Percentiles rank a stretch among this genome's conserved stretches.
These are phyloP conservation scores for Amitus sp. DNA, from an alignment of 2,888 invertebrate species.

Conservation along the genomic window DNA sequence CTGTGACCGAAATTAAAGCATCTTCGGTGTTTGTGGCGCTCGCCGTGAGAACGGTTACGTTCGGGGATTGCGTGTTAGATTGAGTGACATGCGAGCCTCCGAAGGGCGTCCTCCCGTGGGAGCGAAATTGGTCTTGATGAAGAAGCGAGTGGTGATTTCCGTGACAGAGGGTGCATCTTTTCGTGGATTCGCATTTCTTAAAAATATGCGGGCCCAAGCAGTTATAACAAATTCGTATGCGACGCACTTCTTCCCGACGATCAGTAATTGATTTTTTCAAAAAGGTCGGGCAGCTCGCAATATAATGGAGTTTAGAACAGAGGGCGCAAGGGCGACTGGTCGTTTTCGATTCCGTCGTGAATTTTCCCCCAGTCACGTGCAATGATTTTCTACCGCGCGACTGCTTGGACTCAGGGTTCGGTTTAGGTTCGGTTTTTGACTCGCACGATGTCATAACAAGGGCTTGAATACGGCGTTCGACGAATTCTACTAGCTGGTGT, in stretches of 20 bases:
- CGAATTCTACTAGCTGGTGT: neutral
- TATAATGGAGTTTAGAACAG: neutral
- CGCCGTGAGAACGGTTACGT: too few relatives aligned
- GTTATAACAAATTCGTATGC: neutral
- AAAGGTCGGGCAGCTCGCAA: neutral
- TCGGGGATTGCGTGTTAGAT: too few relatives aligned
- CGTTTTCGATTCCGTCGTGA: neutral
- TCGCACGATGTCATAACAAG: too few relatives aligned
- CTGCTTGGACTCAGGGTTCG: neutral
- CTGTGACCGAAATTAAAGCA: constrained; percentile 18
- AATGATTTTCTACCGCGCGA: neutral
- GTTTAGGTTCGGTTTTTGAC: too few relatives aligned
- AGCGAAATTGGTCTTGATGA: neutral
- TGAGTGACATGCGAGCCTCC: too few relatives aligned
- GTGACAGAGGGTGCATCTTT: neutral
- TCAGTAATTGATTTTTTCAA: neutral
- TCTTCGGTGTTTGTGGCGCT: neutral
- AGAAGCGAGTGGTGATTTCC: neutral
- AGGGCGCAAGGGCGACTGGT: neutral
- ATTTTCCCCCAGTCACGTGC: neutral
- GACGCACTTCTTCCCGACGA: neutral
- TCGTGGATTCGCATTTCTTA: neutral
- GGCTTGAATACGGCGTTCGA: neutral
- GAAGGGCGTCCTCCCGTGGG: too few relatives aligned
- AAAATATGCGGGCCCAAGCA: neutral